Base-by-base conservation (phyloP, 1,140 invertebrate genomes). In the Argopecten irradians region DNA sequence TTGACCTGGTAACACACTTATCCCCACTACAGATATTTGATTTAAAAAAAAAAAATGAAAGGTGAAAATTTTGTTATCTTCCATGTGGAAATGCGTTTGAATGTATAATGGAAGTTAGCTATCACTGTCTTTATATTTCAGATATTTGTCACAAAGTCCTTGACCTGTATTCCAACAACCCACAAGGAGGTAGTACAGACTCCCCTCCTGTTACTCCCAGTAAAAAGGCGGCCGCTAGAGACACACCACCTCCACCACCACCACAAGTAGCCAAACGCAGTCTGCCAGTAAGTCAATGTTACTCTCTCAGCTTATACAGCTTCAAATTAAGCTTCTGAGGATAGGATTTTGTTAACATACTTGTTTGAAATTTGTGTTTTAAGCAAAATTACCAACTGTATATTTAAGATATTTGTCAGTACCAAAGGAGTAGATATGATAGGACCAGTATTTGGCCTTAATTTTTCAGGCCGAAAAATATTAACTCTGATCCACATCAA, bases 111-210 rank as follows among this genome's bases (percentile, higher is more conserved):
- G 82, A 35, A 19, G n/a, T n/a, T n/a, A n/a, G n/a, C n/a, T n/a
- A n/a, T n/a, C n/a, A n/a, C 28, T 85, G 46, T 55, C 43, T 87
- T 82, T 86, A 91, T 87, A 89, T 91, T 96, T 46, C 94, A 97
- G 98, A 99, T 96, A 99, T 99, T 92, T 99, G 99, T 94, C 99
- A 99, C 96, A 98, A 99, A 96, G 98, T 98, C 28, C 96, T 99
- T 91, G 98, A 99, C 91, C 91, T 96, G 84, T 96, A 96, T 90
- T 95, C 94, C 16, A 88, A 87, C 90, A 88, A 91, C 35, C 87
- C 92, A 34, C 89, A 92, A 32, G 90, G 92, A 46, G 88, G 90
- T 34, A 83, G 88, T 83, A 92, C 89, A 34, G 92, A 92, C 19
- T 93, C 93, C 16, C 93, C 93, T 83, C 93, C 89, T 43, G 90